Evolutionary conservation across 2,888 invertebrate species (phyloP).

Genomic region (Athalia cordata): DNA sequence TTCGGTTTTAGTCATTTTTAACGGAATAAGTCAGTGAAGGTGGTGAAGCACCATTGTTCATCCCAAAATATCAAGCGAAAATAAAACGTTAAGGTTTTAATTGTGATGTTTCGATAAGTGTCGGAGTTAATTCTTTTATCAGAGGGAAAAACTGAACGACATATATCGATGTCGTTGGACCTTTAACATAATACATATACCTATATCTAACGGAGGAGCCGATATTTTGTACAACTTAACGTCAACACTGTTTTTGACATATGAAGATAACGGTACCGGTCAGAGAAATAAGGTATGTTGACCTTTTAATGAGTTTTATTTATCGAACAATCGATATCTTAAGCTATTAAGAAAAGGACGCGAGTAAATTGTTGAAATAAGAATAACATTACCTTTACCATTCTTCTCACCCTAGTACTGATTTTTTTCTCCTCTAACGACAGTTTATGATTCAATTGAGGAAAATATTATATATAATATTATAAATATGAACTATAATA

Average conservation of each 20-base stretch:
- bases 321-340: no score
- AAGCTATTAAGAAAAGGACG: no score
- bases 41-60: slow-evolving; percentile 20
- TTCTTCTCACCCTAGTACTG: no score
- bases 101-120: slow-evolving; percentile 27
- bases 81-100: neutral
- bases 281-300: slow-evolving; percentile 16
- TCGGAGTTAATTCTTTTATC: neutral
- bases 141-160: neutral
- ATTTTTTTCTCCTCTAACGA: no score
- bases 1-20: slow-evolving; percentile 65
- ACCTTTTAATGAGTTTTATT: neutral
- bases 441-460: no score
- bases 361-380: no score
- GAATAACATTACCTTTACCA: no score
- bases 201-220: neutral
- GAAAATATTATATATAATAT: no score
- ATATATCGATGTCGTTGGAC: neutral
- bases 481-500: no score
- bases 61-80: neutral
- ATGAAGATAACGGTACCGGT: slow-evolving; percentile 30
- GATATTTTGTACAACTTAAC: slow-evolving; percentile 1
- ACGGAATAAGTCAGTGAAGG: slow-evolving; percentile 42
- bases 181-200: slow-evolving; percentile 2
- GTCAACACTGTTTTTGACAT: slow-evolving; percentile 17